These are phyloP conservation scores for Urosaurus nigricauda DNA, from an alignment of 2,797 vertebrate species.

Conservation along the genomic window DNA sequence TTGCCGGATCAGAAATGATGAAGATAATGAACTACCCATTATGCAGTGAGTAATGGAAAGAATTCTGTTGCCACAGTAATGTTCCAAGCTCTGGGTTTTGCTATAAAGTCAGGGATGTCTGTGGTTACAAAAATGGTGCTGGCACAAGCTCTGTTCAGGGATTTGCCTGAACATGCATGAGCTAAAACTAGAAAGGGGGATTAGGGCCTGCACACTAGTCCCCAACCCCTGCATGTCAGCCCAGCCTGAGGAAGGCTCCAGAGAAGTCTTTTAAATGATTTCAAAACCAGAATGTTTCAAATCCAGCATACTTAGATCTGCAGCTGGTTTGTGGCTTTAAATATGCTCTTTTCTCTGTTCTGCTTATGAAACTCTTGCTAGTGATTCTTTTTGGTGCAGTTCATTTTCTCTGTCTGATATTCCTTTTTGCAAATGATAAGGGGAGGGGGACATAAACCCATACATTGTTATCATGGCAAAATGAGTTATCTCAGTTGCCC, in stretches of 20 bases:
- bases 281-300: constrained; percentile 38
- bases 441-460: neutral
- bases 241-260: neutral
- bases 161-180: neutral
- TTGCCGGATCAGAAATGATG: too few species aligned
- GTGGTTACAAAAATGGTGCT: neutral
- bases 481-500: too few species aligned
- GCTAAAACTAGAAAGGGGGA: neutral
- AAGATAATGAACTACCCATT: too few species aligned
- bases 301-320: neutral
- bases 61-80: too few species aligned
- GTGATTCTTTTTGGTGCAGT: neutral
- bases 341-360: neutral
- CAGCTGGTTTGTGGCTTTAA: constrained; percentile 32
- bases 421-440: neutral
- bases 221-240: neutral
- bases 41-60: neutral
- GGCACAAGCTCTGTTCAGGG: neutral
- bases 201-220: neutral
- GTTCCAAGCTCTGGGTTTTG: neutral
- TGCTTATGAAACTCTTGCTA: neutral
- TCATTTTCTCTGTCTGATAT: neutral
- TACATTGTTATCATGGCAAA: neutral
- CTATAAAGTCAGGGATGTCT: neutral
- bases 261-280: constrained; percentile 40